A percentile compares a stretch with the other conserved stretches of the same genome.
phyloP scores from a whole-genome alignment of 2,797 vertebrate genomes.

The Lycodopsis pacificus region DNA sequence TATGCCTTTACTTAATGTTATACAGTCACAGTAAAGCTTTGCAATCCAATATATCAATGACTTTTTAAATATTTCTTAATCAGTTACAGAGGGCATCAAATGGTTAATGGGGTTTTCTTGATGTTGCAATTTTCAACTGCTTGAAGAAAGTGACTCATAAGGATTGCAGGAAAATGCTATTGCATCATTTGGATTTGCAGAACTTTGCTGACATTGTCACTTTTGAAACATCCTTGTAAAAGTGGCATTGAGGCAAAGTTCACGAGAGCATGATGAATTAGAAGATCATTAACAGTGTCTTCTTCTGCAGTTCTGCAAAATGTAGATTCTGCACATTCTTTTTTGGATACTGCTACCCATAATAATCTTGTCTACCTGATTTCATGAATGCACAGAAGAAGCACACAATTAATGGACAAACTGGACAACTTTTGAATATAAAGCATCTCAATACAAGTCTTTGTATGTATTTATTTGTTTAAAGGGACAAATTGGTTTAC shows the following conservation, averaged over 20 bases:
- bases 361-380: background rate
- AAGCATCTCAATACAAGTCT: background rate
- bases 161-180: constrained; percentile 51
- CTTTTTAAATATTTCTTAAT: constrained; percentile 7
- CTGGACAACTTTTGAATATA: background rate
- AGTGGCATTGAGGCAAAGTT: constrained; percentile 27
- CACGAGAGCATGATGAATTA: constrained; percentile 32
- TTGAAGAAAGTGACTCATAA: constrained; percentile 50
- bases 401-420: background rate
- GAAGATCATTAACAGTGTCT: constrained; percentile 6
- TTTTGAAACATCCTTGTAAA: constrained; percentile 38
- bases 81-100: background rate
- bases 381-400: background rate
- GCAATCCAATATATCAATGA: background rate
- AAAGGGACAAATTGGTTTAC: background rate
- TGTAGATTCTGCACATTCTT: background rate
- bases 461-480: too few species aligned
- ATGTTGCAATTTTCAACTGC: constrained; percentile 50
- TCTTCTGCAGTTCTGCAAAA: constrained; percentile 5
- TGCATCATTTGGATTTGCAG: constrained; percentile 47
- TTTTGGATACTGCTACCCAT: background rate
- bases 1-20: background rate
- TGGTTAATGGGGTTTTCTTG: constrained; percentile 31
- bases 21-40: constrained; percentile 5
- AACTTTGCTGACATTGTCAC: constrained; percentile 52